Conservation (phyloP, 2,113 vertebrate species). For the Chloropsis cyanopogon region DNA sequence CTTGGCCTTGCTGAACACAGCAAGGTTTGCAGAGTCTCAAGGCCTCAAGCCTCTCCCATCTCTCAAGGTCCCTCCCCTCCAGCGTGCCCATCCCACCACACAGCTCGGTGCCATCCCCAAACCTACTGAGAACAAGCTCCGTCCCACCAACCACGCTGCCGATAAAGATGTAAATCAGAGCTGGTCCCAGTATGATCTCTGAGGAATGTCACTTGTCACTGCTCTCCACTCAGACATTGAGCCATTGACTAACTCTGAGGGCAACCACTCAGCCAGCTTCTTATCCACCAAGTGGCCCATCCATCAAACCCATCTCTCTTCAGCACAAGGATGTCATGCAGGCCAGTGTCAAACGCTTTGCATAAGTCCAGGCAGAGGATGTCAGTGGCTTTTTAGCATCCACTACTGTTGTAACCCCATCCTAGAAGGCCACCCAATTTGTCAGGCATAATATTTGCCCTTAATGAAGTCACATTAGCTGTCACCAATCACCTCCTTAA, state of each 20-base stretch:
- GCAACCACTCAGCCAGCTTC: background rate
- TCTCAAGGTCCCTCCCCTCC: background rate
- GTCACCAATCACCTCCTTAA: background rate
- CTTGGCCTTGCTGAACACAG: background rate
- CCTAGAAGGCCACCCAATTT: background rate
- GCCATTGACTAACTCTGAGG: background rate
- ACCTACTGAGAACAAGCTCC: background rate
- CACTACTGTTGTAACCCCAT: too few species aligned
- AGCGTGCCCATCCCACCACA: rapidly evolving
- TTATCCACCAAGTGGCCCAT: background rate
- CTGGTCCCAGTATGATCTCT: background rate
- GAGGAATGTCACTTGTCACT: background rate
- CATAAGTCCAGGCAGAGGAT: background rate
- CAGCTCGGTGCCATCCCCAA: background rate
- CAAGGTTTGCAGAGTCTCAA: background rate
- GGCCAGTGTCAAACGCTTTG: background rate
- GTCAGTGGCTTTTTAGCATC: background rate
- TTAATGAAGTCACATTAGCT: background rate
- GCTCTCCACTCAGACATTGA: background rate
- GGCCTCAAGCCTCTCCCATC: background rate
- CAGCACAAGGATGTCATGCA: background rate
- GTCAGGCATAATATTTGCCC: background rate
- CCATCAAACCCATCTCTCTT: background rate
- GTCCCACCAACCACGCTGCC: rapidly evolving
- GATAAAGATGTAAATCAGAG: too few species aligned